Evolutionary conservation across 2,888 invertebrate species (phyloP).

Genomic region (Plagodis pulveraria): DNA sequence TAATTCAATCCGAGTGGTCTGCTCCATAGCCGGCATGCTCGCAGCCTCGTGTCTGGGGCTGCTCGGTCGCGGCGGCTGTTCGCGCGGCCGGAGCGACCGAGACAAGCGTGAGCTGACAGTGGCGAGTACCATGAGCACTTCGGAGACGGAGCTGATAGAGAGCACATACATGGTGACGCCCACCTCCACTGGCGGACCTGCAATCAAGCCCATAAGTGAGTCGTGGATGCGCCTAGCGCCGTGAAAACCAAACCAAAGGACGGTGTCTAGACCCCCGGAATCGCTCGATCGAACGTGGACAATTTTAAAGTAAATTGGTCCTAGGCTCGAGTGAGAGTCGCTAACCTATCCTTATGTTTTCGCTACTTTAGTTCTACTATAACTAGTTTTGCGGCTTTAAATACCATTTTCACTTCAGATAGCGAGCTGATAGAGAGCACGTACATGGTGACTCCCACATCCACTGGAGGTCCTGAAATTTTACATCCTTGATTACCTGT

Average conservation of each 20-base stretch:
- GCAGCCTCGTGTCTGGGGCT: constrained; percentile 84
- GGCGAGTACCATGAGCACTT: constrained; percentile 97
- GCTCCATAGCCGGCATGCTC: constrained; percentile 82
- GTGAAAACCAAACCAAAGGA: constrained; percentile 78
- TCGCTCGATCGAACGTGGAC: constrained; percentile 55
- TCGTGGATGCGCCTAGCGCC: constrained; percentile 64
- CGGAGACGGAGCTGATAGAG: constrained; percentile 98
- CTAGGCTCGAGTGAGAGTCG: constrained; percentile 57
- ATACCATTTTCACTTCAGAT: constrained; percentile 94
- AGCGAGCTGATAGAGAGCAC: constrained; percentile 93
- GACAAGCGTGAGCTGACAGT: constrained; percentile 79
- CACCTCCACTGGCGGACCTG: constrained; percentile 98
- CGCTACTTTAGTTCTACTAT: constrained; percentile 50
- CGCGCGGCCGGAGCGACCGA: constrained; percentile 67
- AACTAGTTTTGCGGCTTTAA: constrained; percentile 58
- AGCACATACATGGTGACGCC: constrained; percentile 99
- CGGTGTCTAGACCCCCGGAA: constrained; percentile 61
- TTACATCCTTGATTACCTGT: constrained; percentile 55
- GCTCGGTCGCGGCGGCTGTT: constrained; percentile 76
- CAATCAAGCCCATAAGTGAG: constrained; percentile 85
- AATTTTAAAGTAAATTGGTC: constrained; percentile 16
- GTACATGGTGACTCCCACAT: constrained; percentile 93
- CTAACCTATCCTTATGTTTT: constrained; percentile 50
- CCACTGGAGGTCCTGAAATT: constrained; percentile 90
- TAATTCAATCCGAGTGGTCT: constrained; percentile 75